Percentiles rank a stretch among this genome's conserved stretches.
Evolutionary conservation across 2,888 invertebrate species (phyloP).

Genomic region (Pilophorus perplexus): DNA sequence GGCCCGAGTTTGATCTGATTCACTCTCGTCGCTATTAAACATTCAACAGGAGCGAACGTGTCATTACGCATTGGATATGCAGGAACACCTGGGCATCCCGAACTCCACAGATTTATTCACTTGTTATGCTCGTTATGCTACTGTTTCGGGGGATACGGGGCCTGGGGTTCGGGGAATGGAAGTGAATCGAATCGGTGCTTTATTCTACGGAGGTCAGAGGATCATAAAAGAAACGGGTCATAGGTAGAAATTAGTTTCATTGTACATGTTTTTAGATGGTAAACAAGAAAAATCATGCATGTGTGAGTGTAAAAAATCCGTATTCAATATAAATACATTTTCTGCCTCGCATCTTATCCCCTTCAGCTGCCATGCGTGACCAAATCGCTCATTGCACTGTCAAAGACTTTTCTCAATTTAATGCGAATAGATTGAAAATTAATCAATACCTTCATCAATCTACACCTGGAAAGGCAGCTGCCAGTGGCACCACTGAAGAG

Average conservation of each 20-base stretch:
- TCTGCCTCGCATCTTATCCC: no score
- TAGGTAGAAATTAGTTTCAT: no score
- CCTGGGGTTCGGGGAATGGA: background rate
- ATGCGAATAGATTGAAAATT: no score
- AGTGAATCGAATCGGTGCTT: slow-evolving; percentile 7
- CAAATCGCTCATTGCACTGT: no score
- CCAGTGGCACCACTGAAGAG: background rate
- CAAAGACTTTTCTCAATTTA: no score
- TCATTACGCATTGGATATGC: slow-evolving; percentile 40
- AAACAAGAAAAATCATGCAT: no score
- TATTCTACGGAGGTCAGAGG: no score
- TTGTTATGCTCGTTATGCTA: slow-evolving; percentile 28
- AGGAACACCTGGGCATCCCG: slow-evolving; percentile 32
- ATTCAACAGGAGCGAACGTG: slow-evolving; percentile 37
- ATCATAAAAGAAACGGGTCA: no score
- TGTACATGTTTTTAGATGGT: no score
- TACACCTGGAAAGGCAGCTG: slow-evolving; percentile 19
- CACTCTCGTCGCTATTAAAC: slow-evolving; percentile 36
- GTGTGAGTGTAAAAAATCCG: no score
- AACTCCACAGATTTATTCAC: slow-evolving; percentile 32
- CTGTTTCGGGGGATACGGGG: slow-evolving; percentile 3
- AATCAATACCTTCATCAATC: background rate
- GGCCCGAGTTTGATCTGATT: slow-evolving; percentile 37
- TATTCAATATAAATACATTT: no score
- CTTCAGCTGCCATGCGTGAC: no score